Conservation (phyloP, 2,113 vertebrate species). For the Mystacornis crossleyi region DNA sequence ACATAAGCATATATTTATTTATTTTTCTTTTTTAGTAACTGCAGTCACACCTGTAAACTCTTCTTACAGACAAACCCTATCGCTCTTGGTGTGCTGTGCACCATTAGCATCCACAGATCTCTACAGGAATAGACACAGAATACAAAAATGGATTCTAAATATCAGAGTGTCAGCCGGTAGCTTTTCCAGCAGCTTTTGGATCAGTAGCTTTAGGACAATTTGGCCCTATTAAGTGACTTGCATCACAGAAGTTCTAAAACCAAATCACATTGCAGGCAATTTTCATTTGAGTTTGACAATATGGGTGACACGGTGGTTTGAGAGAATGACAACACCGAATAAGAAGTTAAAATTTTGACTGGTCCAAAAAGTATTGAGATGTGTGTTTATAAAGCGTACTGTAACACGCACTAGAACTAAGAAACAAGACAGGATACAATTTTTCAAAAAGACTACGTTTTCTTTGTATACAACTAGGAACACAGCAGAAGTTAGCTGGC, state of each 20-base stretch:
- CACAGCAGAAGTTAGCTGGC: neutral
- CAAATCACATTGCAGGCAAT: neutral
- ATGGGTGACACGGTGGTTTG: neutral
- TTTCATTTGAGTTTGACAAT: neutral
- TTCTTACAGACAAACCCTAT: neutral
- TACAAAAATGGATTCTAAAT: neutral
- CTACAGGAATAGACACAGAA: neutral
- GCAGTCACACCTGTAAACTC: neutral
- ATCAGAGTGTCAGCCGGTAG: fast-evolving
- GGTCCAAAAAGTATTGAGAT: neutral
- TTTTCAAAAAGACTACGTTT: neutral
- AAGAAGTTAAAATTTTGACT: neutral
- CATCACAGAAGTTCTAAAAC: neutral
- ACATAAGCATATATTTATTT: neutral
- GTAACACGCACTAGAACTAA: neutral
- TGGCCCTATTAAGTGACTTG: neutral
- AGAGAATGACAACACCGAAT: neutral
- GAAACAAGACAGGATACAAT: neutral
- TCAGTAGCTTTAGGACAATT: neutral
- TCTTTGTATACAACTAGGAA: neutral
- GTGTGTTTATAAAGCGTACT: neutral
- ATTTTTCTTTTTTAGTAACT: neutral
- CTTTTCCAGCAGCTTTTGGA: neutral
- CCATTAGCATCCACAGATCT: neutral
- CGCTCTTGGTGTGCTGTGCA: neutral